Evolutionary conservation across 2,888 invertebrate species (phyloP), one percentile per base, ranked within the genome.

Genomic region (Volucella zonaria): DNA sequence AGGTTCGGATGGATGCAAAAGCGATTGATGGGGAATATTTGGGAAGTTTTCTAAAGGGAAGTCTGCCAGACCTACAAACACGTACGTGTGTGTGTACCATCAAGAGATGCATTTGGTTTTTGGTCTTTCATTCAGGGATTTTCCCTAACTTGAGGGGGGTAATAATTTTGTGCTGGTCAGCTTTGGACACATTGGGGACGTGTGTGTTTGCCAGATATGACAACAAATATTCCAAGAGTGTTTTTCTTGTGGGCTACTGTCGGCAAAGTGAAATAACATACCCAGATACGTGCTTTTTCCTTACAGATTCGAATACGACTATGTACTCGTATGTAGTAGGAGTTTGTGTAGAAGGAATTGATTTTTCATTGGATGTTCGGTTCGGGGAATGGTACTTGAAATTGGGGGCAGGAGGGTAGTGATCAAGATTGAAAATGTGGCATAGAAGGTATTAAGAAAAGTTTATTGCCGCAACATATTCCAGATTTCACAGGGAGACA

Each of bases 51-150:
- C 31, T 6, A 31, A 31, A 6, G 31, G 31, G 31, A 0, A 6
- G 31, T 6, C 6, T 6, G 6, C 31, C 31, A 31, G 3, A 31
- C 31, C 31, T 31, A 6, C 31, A 31, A 6, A 31, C 31, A 2
- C 23, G 4, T 23, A 23, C 23, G 23, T 23, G 6, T 6, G 6
- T 31, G 31, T 31, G 6, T 31, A 31, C 31, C 31, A 31, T 31
- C 31, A 38, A 40, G 31, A 40, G 40, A 40, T 14, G 58, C 58
- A 58, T 58, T 40, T 58, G 11, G 40, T 58, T 31, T 58, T 58
- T 10, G 67, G 67, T 67, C 67, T 54, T 67, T 54, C 67, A 67
- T 67, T 67, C 14, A 52, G 67, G 54, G 54, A 67, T 67, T 67
- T 67, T 31, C 31, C 31, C 67, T 45, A 31, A 54, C 23, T 66